Evolutionary conservation across 2,888 invertebrate genomes (phyloP), one percentile per base, ranked within the genome.

Genomic region (Eueremaeus valkanovi): DNA sequence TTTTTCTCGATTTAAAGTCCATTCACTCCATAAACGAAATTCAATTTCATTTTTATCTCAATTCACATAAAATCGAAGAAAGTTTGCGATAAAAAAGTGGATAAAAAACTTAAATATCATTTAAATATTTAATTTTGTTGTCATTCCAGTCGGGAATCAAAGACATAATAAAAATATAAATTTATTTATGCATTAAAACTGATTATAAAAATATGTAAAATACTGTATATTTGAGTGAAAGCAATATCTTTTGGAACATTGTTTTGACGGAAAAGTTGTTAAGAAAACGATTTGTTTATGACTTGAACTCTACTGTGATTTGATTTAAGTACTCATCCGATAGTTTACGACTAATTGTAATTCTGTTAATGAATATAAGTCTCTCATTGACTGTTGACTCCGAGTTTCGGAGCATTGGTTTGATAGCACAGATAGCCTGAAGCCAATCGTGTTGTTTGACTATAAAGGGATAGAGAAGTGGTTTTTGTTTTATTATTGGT

Each of bases 391-490:
- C 24, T 27, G 27, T 55, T 55, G 55, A 55, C 55, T 55, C 27
- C 55, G 36, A n/a, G n/a, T n/a, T n/a, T n/a, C n/a, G n/a, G n/a
- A 49, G 21, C 21, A 49, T 49, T n/a, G 49, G n/a, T 49, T 49
- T 49, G 24, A 63, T 33, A 24, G 36, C 63, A 63, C 24, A n/a
- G 18, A 63, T 63, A 36, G 66, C 66, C 66, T 24, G 36, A 66
- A 66, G 66, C 66, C 21, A 66, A n/a, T 40, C 33, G 24, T 66
- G 36, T 66, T 40, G 36, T 66, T 11, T 66, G 66, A 66, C 40
- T 66, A 66, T 31, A 66, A 58, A 66, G 40, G 66, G 66, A 66
- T 40, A 40, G 66, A 66, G 40, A 66, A 66, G 66, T 66, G 40
- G 66, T 66, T 66, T 55, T 66, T 58, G 58, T 58, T 29, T 58